Evolutionary conservation across 2,888 invertebrate genomes (phyloP), one percentile per base, ranked within the genome.

Genomic region (Drosophila meridiana): DNA sequence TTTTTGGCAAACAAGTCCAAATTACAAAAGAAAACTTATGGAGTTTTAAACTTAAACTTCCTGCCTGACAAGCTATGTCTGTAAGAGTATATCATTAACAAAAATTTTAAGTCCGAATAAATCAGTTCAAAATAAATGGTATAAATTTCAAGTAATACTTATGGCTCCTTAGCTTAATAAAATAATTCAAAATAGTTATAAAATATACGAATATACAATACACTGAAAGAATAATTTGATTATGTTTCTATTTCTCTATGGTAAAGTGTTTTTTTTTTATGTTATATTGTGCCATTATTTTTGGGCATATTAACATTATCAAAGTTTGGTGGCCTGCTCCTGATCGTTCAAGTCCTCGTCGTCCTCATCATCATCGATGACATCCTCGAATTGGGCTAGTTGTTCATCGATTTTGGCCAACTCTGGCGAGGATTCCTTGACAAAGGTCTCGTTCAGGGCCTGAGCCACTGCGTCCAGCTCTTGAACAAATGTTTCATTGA

Each of bases 371-470:
- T 43, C 64, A 28, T 68, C 64, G 47, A 69, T 14, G 3, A 65
- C 50, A 42, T 69, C 72, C 30, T 86, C 80, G 34, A 84, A 48
- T 20, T 76, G 69, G 34, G 71, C 75, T 48, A 85, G 57, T 43
- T 87, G 89, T 64, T 85, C 73, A 42, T 85, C 82, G 30, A 85
- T 83, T 43, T 78, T 64, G 4, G 73, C 74, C 70, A 87, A 48
- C 42, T 87, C 88, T 11, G 79, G 77, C 3, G 76, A 56, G 1
- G 61, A 7, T 8, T 87, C 89, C 76, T 82, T 78, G 0, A 87
- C 89, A 42, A 87, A 89, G 4, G 87, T 89, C 50, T 89, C 75
- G 40, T 87, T 89, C 0, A 87, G 58, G 9, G 86, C 87, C 8
- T 82, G 73, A 0, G 89, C 90, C 56, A 87, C 61, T 26, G 68